These are phyloP conservation scores for Cheiracanthium punctorium DNA, from an alignment of 2,888 invertebrate species.

Conservation along the genomic window DNA sequence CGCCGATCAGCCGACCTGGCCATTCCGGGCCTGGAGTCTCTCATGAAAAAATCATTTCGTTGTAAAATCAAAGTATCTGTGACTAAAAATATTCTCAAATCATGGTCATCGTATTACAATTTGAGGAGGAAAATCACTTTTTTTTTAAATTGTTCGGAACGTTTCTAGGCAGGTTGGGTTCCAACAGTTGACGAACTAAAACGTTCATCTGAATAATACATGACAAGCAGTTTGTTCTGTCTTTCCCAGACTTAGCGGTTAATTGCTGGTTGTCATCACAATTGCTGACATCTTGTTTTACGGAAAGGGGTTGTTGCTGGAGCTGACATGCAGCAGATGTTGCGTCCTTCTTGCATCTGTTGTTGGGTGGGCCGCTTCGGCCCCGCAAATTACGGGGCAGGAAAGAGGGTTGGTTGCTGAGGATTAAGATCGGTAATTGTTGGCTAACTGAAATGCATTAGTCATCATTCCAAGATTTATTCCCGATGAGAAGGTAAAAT, in stretches of 20 bases:
- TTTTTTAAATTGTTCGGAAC: no score
- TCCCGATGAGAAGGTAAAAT: background rate
- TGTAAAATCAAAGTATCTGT: no score
- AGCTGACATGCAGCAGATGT: background rate
- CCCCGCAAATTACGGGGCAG: background rate
- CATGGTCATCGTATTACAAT: no score
- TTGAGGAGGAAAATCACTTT: no score
- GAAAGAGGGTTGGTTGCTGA: background rate
- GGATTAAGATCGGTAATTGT: background rate
- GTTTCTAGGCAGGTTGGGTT: no score
- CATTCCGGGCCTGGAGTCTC: no score
- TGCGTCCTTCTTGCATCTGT: constrained; percentile 18
- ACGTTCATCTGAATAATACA: constrained; percentile 47
- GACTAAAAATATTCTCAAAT: no score
- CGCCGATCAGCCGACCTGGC: no score
- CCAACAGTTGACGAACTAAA: background rate
- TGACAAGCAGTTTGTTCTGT: constrained; percentile 39
- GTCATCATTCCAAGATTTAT: background rate
- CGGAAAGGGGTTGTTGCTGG: constrained; percentile 5
- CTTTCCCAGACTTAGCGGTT: constrained; percentile 36
- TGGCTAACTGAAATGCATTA: background rate
- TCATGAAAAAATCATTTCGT: no score
- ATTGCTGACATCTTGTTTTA: constrained; percentile 56
- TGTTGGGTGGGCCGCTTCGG: constrained; percentile 21
- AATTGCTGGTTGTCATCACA: constrained; percentile 57